Evolutionary conservation across 1,140 invertebrate genomes (phyloP).

Genomic region (Ceratina australensis): DNA sequence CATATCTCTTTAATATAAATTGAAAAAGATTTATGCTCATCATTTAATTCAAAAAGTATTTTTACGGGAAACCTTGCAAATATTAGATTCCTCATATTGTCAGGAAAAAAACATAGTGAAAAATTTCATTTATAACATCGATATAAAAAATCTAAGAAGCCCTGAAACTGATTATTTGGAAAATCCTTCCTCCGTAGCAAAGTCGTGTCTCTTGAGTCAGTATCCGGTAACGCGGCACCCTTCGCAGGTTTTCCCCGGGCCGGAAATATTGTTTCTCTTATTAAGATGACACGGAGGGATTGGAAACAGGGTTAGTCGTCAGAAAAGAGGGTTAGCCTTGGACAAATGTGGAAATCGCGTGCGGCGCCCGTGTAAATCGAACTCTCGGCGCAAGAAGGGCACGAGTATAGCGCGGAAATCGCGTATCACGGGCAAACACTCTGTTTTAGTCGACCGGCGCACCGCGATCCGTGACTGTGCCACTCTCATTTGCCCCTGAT

Average conservation of each 20-base stretch:
- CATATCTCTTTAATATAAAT: too few species aligned
- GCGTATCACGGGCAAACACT: constrained; percentile 57
- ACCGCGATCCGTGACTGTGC: neutral
- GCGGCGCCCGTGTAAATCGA: constrained; percentile 53
- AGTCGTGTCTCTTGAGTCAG: neutral
- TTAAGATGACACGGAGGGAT: constrained; percentile 59
- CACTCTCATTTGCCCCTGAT: constrained; percentile 44
- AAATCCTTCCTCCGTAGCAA: neutral
- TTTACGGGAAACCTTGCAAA: too few species aligned
- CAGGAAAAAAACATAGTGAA: too few species aligned
- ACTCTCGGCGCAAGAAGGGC: constrained; percentile 30
- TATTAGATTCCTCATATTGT: too few species aligned
- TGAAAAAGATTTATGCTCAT: too few species aligned
- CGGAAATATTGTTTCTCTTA: constrained; percentile 58
- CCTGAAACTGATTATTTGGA: neutral
- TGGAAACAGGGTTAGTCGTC: constrained; percentile 44
- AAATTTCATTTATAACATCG: too few species aligned
- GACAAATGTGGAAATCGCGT: constrained; percentile 63
- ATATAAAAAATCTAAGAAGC: too few species aligned
- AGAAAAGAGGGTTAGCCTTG: constrained; percentile 33
- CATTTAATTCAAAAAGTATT: too few species aligned
- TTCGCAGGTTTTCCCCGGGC: neutral
- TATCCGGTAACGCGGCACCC: neutral
- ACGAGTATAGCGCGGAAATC: constrained; percentile 55
- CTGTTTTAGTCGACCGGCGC: constrained; percentile 19